Evolutionary conservation across 2,113 vertebrate species (phyloP), one percentile per base, ranked within the genome.

Genomic region (Macroglossus sobrinus): DNA sequence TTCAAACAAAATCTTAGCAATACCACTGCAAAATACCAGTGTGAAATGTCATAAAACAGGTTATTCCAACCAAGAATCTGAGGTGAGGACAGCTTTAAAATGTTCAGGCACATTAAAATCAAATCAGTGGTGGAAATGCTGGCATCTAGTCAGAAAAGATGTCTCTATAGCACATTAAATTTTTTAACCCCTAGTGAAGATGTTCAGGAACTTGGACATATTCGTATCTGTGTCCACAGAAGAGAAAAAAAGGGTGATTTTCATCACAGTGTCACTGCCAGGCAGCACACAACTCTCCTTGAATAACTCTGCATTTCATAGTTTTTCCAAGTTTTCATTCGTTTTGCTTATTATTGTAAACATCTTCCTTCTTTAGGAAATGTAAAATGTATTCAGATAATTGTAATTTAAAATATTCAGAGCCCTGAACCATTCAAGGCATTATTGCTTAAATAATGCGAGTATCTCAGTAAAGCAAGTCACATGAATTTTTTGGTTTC

Each of bases 41-140:
- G 76, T 74, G 50, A 97, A 91, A 91, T 88, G 26, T 76, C 53
- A 35, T 87, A 76, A 84, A 47, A 57, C 26, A 85, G 93, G 63
- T 92, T 95, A 75, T 94, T 55, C 19, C 24, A 91, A 88, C 81
- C 76, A 85, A 68, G 72, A 94, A 55, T 75, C 43, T 85, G 59
- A 84, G 89, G 30, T 63, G 71, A 95, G 68, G 96, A 86, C 22
- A 0, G 0, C n/a, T 47, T 95, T 97, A 97, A 95, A 88, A 86
- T 95, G 86, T 88, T 95, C 16, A 82, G 53, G 75, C 85, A 89
- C 78, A 94, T 97, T 68, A 95, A 97, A 97, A 94, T 98, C 43
- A 95, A 94, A 93, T 96, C 47, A 75, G 59, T 85, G n/a, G 53
- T 93, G n/a, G 63, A n/a, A 50, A 79, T 28, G 59, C 97, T 71